Base-by-base conservation (phyloP, 2,797 vertebrate genomes). In the Neosalanx taihuensis region DNA sequence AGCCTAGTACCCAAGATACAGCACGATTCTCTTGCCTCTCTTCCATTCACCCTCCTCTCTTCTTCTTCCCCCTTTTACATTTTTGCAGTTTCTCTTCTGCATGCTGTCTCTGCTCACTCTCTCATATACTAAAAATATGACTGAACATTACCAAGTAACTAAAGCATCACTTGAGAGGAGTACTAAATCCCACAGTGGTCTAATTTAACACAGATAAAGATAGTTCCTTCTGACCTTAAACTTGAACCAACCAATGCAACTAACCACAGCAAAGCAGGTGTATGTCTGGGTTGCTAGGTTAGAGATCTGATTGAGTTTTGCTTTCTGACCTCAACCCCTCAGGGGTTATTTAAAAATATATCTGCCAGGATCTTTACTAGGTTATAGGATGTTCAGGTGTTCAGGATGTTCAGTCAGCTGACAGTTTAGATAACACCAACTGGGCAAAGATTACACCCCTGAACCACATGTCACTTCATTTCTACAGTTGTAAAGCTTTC, bases 251-350 rank as follows among this genome's bases (percentile, higher is more conserved):
- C 62, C 37, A 64, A 64, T 41, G 5, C 0, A 12, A 64, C 33
- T 20, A 64, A 37, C 58, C 17, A 35, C 33, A 64, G 37, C 62
- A 64, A 31, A 64, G 6, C 62, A 64, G 58, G 15, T 60, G 23
- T 60, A 41, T 41, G 37, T 41, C 37, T 41, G 37, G 37, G 37
- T 41, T 41, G 37, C 35, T 9, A 37, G 35, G 35, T 37, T 37
- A 41, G 37, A 41, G 37, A 41, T 10, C 37, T 41, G 37, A 41
- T 12, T 41, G 1, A 41, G 9, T 41, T 41, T 2, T 41, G 12
- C 12, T 41, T 10, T 12, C 37, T 41, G 37, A 1, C 9, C 37
- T 7, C 37, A 41, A 10, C 37, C 37, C 37, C 9, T 41, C 37
- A 41, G 9, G 6, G 37, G 37, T 12, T 41, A 41, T 3, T 41